Base-by-base conservation (phyloP, 2,888 invertebrate species). In the Tetranychus truncatus region DNA sequence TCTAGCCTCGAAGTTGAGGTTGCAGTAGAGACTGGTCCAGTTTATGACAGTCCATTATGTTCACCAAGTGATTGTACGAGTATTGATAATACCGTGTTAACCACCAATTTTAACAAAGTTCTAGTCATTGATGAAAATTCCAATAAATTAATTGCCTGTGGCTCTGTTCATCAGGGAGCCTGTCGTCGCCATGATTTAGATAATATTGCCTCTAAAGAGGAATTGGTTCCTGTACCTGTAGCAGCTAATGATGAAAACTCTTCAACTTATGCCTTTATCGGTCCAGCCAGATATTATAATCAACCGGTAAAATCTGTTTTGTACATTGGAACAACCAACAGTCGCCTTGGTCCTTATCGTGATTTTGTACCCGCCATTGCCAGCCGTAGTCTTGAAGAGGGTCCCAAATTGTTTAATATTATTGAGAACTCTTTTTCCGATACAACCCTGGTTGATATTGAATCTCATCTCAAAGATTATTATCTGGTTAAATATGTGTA, bases 401-500 rank as follows among this genome's bases (percentile, higher is more conserved):
- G 76, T 6, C 44, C 75, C 15, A 66, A 76, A 45, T 73, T 79
- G 15, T 79, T 80, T 72, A 76, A 76, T 24, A 77, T 80, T 45
- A 76, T 80, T 66, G 80, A 80, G 72, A 77, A 72, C 20, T 78
- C 78, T 5, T 79, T 80, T 75, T 78, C 79, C 67, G 79, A 79
- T 71, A 78, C 77, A 18, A 78, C 79, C 18, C 75, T 79, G 21
- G 79, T 80, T 6, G 80, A 80, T 72, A 78, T 80, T 72, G 77
- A 77, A 71, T 78, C 77, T 34, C 78, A 80, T 69, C 72, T 93
- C 83, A 88, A 93, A 79, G 94, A 94, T 84, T 92, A 93, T 82
- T 96, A 94, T 84, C 87, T 94, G 78, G 95, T 97, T 79, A 90
- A 92, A 73, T 97, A 97, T 84, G 88, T 96, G 75, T 94, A 93